Evolutionary conservation across 2,113 vertebrate species (phyloP).

Genomic region (Regulus satrapa): DNA sequence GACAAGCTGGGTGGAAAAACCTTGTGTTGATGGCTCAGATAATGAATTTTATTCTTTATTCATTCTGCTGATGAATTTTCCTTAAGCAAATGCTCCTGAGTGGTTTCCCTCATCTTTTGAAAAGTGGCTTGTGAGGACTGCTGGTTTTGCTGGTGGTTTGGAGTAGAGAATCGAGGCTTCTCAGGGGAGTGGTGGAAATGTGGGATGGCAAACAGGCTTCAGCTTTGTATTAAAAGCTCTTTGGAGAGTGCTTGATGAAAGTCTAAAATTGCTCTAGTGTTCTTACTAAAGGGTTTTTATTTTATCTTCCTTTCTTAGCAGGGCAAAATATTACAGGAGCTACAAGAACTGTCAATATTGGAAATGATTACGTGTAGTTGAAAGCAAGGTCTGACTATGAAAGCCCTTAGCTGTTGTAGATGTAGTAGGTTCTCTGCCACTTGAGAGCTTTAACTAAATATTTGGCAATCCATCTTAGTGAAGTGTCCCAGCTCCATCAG

Average conservation of each 20-base stretch:
- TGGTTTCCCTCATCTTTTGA: not conserved
- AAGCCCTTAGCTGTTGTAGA: not conserved
- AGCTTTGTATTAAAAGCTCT: not conserved
- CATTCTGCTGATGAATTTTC: not conserved
- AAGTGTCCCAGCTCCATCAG: not conserved
- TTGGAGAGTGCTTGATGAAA: not conserved
- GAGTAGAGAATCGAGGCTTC: not conserved
- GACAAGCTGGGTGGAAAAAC: not conserved
- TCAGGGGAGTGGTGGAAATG: not conserved
- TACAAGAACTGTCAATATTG: not conserved
- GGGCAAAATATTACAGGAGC: not conserved
- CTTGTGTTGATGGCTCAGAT: not conserved
- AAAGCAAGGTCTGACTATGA: not conserved
- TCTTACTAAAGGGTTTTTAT: not conserved
- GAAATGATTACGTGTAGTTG: not conserved
- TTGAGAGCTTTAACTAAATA: slow-evolving; percentile 29
- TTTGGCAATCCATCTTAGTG: not conserved
- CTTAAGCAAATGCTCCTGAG: not conserved
- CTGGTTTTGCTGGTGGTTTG: not conserved
- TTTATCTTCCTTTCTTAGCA: not conserved
- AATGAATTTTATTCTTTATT: too few relatives aligned
- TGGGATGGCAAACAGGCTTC: not conserved
- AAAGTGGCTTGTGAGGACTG: not conserved
- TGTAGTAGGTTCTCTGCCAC: not conserved
- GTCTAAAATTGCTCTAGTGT: not conserved